Conservation (phyloP, 1,140 invertebrate species). For the Drosophila busckii region DNA sequence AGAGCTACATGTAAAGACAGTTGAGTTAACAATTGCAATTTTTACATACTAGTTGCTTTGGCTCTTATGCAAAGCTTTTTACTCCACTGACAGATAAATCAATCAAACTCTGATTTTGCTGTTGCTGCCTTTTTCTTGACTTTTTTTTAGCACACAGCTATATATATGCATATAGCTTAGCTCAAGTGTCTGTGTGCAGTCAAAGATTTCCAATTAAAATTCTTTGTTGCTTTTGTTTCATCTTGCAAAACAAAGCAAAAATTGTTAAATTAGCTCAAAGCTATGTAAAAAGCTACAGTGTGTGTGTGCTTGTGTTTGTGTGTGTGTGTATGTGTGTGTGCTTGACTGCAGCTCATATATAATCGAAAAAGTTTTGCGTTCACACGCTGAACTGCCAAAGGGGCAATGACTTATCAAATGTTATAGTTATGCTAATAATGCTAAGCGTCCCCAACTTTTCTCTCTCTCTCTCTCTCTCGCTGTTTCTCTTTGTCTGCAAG, state of each 20-base stretch:
- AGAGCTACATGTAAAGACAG: constrained; percentile 37
- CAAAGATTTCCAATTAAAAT: constrained; percentile 77
- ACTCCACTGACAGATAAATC: constrained; percentile 70
- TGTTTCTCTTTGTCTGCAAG: constrained; percentile 21
- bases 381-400: constrained; percentile 31
- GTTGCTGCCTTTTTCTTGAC: neutral
- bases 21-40: constrained; percentile 72
- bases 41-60: constrained; percentile 33
- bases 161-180: neutral
- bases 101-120: constrained; percentile 43
- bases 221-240: constrained; percentile 34
- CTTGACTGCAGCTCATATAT: constrained; percentile 44
- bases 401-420: constrained; percentile 52
- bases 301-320: constrained; percentile 2
- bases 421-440: constrained; percentile 42
- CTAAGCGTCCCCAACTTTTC: constrained; percentile 30
- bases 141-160: neutral
- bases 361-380: constrained; percentile 70
- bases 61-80: constrained; percentile 44
- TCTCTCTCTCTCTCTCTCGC: neutral
- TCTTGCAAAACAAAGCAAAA: constrained; percentile 46
- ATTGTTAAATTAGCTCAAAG: constrained; percentile 64
- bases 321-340: constrained; percentile 7
- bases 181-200: constrained; percentile 37
- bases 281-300: constrained; percentile 17